Percentiles rank a stretch among this genome's conserved stretches.
Evolutionary conservation across 1,140 invertebrate species (phyloP).

Genomic region (Drosophila subobscura): DNA sequence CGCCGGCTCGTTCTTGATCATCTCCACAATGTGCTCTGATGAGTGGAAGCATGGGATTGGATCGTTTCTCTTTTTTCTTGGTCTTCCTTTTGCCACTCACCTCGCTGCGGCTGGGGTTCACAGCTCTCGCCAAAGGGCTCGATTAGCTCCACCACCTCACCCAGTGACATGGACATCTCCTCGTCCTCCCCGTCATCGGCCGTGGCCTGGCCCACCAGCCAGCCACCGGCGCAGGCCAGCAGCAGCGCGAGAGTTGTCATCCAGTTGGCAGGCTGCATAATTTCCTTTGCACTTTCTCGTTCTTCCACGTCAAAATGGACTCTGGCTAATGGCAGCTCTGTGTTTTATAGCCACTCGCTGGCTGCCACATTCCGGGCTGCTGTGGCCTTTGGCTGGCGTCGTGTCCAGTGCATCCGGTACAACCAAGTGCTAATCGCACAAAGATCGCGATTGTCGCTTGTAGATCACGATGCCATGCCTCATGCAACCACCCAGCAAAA

Average conservation of each 20-base stretch:
- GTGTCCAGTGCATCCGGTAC: constrained; percentile 36
- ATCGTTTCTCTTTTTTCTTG: too few species aligned
- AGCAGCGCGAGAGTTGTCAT: constrained; percentile 14
- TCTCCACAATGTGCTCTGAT: constrained; percentile 51
- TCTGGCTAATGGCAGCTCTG: neutral
- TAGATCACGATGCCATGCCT: constrained; percentile 23
- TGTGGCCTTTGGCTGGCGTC: neutral
- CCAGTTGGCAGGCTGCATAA: constrained; percentile 19
- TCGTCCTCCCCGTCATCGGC: constrained; percentile 49
- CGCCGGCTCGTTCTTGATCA: constrained; percentile 61
- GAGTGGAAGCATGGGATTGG: neutral
- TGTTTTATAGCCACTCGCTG: constrained; percentile 30
- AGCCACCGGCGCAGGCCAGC: constrained; percentile 23
- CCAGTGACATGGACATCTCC: constrained; percentile 38
- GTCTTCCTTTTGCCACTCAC: constrained; percentile 23
- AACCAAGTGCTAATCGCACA: constrained; percentile 1
- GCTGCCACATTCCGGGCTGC: neutral
- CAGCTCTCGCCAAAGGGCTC: constrained; percentile 57
- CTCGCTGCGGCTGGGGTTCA: constrained; percentile 40
- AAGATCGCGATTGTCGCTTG: constrained; percentile 19
- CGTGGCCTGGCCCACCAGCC: constrained; percentile 16
- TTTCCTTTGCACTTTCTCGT: constrained; percentile 8
- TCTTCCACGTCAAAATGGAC: constrained; percentile 11
- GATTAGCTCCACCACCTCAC: constrained; percentile 60
- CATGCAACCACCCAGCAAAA: constrained; percentile 39